phyloP scores from a whole-genome alignment of 2,888 invertebrate genomes.

The Pegoplata infirma region DNA sequence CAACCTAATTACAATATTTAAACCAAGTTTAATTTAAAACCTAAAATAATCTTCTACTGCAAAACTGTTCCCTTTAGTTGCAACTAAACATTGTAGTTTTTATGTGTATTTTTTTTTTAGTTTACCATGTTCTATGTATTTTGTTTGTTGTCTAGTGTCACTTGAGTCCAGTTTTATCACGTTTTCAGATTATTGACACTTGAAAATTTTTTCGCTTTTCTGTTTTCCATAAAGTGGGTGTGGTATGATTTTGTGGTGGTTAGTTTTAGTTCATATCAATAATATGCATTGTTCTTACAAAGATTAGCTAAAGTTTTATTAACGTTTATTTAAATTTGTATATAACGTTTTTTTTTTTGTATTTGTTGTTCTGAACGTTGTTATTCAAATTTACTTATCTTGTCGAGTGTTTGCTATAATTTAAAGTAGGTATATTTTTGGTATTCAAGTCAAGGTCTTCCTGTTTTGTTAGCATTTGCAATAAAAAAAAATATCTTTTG shows the following conservation, averaged over 20 bases:
- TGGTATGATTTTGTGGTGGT: conserved; percentile 25
- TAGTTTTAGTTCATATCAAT: conserved; percentile 28
- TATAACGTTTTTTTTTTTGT: too few relatives aligned
- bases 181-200: conserved; percentile 62
- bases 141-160: conserved; percentile 49
- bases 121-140: conserved; percentile 25
- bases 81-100: neutral
- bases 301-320: conserved; percentile 19
- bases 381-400: conserved; percentile 37
- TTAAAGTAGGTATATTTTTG: conserved; percentile 28
- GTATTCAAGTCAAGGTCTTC: conserved; percentile 59
- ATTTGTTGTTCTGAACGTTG: conserved; percentile 19
- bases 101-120: neutral
- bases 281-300: conserved; percentile 29
- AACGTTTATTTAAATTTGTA: conserved; percentile 9
- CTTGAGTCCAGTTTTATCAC: conserved; percentile 59
- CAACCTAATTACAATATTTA: too few relatives aligned
- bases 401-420: neutral
- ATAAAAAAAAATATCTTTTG: neutral
- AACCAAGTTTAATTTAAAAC: too few relatives aligned
- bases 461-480: conserved; percentile 11
- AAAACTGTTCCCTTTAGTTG: neutral
- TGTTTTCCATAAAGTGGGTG: conserved; percentile 44
- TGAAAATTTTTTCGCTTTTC: conserved; percentile 26
- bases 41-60: neutral